Base-by-base conservation (phyloP, 2,113 vertebrate species). In the Tiliqua scincoides region DNA sequence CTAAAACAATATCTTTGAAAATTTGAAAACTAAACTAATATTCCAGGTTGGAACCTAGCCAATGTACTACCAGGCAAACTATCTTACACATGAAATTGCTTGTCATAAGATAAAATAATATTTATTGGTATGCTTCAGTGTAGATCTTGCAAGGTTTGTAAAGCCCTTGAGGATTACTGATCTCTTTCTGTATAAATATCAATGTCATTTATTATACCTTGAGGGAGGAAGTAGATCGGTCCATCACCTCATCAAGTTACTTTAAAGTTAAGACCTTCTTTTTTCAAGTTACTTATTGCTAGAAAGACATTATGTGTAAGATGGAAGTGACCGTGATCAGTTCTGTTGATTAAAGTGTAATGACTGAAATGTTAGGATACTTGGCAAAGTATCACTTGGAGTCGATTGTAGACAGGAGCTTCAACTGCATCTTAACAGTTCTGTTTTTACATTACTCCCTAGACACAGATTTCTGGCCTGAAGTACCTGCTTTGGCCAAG, bases 231-330 rank as follows among this genome's bases (percentile, higher is more conserved):
- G 6, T 6, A 3, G 43, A 48, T 8, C 43, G 8, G 12, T 82
- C 27, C 27, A 82, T n/a, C 43, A 67, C 6, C 18, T 9, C 27
- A 84, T 27, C 30, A n/a, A n/a, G n/a, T n/a, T n/a, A 48, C 37
- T 48, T 57, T 63, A 67, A 21, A 35, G 40, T 43, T 74, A 67
- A 67, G 18, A 20, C 23, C 48, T 73, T 48, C n/a, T 73, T 43
- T n/a, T 48, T 35, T 30, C 27, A 40, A 87, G 4, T 11, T 27
- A 63, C 67, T 63, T 86, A 35, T 35, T 48, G 7, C 32, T 63
- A 57, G 48, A 87, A 83, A 59, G 3, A 65, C 17, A 23, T 87
- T 80, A 75, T 87, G 72, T 54, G 11, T 71, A 54, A 79, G 8
- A 79, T n/a, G 40, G 8, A 59, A 79, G 10, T 32, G 23, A 86